These are phyloP conservation scores for Puma concolor DNA, from an alignment of 2,113 vertebrate species.

Conservation along the genomic window DNA sequence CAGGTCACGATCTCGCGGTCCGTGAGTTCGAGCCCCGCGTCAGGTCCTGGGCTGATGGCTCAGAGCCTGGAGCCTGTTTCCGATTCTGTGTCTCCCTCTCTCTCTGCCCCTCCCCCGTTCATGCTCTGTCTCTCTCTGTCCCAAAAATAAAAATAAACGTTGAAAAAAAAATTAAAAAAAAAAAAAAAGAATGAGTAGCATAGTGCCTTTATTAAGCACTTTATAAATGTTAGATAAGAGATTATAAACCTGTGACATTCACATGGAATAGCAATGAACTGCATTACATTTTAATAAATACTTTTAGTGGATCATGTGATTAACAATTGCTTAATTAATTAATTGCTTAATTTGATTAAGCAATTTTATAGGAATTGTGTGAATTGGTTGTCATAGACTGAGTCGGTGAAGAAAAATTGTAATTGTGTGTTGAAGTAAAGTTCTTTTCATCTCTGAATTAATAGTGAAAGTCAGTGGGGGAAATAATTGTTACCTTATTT, in stretches of 20 bases:
- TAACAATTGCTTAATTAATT: background rate
- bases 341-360: background rate
- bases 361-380: conserved; percentile 24
- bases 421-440: conserved; percentile 5
- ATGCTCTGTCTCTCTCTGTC: too few species aligned
- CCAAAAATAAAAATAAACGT: too few species aligned
- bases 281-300: conserved; percentile 31
- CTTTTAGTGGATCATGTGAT: conserved; percentile 28
- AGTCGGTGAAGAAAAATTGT: background rate
- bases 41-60: too few species aligned
- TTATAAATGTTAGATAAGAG: background rate
- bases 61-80: too few species aligned
- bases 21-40: too few species aligned
- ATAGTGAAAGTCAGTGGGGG: background rate
- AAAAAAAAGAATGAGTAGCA: background rate
- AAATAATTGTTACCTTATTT: background rate
- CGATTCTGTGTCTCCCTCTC: too few species aligned
- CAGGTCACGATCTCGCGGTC: too few species aligned
- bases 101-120: too few species aligned
- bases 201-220: background rate
- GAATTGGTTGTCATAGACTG: background rate
- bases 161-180: too few species aligned
- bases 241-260: background rate
- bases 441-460: conserved; percentile 57
- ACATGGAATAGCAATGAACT: background rate